Conservation (phyloP, 1,140 invertebrate species). For the Pygmarrhopalites habei region DNA sequence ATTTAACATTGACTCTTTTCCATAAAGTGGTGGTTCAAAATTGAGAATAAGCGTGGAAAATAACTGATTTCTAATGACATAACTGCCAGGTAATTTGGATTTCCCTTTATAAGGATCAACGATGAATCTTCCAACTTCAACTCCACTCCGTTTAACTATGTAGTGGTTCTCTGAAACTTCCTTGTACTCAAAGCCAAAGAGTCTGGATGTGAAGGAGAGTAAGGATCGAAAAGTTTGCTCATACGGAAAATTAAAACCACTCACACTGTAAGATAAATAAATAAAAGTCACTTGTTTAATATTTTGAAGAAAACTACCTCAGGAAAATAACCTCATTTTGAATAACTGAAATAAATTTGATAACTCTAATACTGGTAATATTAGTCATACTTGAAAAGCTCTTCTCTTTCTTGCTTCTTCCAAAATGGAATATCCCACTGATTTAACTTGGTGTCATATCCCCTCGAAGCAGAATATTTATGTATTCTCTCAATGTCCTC, state of each 20-base stretch:
- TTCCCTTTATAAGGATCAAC: neutral
- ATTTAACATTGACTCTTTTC: constrained; percentile 61
- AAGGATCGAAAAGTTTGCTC: neutral
- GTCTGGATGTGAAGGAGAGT: neutral
- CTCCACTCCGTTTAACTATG: neutral
- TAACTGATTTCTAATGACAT: neutral
- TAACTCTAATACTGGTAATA: no score
- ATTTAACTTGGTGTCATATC: constrained; percentile 61
- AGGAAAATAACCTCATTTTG: no score
- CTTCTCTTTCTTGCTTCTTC: constrained; percentile 56
- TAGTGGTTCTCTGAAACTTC: neutral
- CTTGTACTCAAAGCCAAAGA: neutral
- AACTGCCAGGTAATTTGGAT: neutral
- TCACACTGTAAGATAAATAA: neutral
- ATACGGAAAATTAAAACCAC: neutral
- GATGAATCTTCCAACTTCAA: neutral
- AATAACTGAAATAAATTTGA: no score
- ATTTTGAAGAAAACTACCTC: no score
- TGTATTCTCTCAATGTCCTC: constrained; percentile 65
- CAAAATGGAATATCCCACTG: constrained; percentile 84
- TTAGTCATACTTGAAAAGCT: constrained; percentile 54
- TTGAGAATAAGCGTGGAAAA: constrained; percentile 70
- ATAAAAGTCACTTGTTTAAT: no score
- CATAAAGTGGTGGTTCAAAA: constrained; percentile 55
- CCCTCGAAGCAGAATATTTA: constrained; percentile 65